Conservation (phyloP, 2,113 vertebrate genomes). For the Todiramphus saurophagus region DNA sequence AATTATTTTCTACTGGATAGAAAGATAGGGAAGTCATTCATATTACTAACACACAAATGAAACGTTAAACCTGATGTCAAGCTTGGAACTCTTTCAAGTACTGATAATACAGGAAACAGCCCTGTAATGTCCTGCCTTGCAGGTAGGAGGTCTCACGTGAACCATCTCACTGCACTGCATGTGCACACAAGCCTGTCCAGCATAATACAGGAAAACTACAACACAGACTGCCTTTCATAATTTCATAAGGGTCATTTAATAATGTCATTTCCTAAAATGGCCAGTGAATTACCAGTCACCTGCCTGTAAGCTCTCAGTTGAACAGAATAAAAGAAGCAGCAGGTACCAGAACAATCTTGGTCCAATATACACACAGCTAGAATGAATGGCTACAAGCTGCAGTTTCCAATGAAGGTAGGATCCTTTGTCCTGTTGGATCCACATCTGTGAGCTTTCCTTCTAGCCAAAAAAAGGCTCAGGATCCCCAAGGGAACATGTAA, state of each 20-base stretch:
- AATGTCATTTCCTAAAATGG: neutral
- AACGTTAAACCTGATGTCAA: neutral
- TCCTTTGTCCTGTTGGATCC: neutral
- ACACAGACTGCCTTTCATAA: neutral
- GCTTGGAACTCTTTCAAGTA: neutral
- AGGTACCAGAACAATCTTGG: accelerated
- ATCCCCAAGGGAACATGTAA: neutral
- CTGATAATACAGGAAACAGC: neutral
- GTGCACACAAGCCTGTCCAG: neutral
- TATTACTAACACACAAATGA: neutral
- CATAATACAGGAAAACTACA: neutral
- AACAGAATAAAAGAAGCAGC: neutral
- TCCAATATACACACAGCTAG: neutral
- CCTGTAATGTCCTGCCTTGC: neutral
- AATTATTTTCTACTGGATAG: neutral
- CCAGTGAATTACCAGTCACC: neutral
- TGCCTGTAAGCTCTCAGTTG: neutral
- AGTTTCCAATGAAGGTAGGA: neutral
- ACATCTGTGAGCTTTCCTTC: neutral
- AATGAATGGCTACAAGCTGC: neutral
- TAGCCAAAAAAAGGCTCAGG: neutral
- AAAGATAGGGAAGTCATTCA: neutral
- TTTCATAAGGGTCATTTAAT: neutral
- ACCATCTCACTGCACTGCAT: neutral
- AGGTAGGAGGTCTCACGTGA: neutral